phyloP scores from a whole-genome alignment of 1,140 invertebrate genomes.

The Drosophila nikananu region DNA sequence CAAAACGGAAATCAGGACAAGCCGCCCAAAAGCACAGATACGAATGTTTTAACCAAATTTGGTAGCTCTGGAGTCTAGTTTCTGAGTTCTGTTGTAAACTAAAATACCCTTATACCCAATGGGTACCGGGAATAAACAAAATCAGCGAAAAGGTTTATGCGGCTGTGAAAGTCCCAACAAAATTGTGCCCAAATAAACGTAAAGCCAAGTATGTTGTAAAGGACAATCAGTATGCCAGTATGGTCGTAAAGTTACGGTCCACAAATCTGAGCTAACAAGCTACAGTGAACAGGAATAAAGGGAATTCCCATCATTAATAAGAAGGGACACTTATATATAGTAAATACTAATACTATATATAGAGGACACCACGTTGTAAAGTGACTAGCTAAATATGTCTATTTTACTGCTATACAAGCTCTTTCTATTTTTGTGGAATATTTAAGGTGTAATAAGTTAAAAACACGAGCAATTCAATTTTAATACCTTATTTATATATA shows the following conservation, averaged over 20 bases:
- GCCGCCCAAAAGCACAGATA: too few species aligned
- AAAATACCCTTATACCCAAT: neutral
- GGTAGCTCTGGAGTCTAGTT: too few species aligned
- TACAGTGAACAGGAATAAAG: conserved; percentile 16
- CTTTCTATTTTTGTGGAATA: neutral
- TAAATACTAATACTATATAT: too few species aligned
- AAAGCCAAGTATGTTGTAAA: conserved; percentile 58
- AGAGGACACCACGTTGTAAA: neutral
- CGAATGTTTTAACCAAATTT: too few species aligned
- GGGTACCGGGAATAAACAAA: neutral
- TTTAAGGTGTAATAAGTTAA: neutral
- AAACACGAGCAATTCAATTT: neutral
- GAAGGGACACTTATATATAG: neutral
- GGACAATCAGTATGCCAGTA: conserved; percentile 34
- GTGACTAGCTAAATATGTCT: neutral
- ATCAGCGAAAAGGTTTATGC: neutral
- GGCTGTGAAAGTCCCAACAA: conserved; percentile 2
- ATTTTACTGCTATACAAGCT: neutral
- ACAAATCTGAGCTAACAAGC: conserved; percentile 63
- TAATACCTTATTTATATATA: neutral
- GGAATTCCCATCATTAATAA: neutral
- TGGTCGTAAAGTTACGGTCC: conserved; percentile 54
- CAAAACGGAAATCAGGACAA: too few species aligned
- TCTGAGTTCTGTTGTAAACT: too few species aligned
- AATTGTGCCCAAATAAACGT: conserved; percentile 37